Evolutionary conservation across 2,888 invertebrate species (phyloP), one percentile per base, ranked within the genome.

Genomic region (Orthosia gothica): DNA sequence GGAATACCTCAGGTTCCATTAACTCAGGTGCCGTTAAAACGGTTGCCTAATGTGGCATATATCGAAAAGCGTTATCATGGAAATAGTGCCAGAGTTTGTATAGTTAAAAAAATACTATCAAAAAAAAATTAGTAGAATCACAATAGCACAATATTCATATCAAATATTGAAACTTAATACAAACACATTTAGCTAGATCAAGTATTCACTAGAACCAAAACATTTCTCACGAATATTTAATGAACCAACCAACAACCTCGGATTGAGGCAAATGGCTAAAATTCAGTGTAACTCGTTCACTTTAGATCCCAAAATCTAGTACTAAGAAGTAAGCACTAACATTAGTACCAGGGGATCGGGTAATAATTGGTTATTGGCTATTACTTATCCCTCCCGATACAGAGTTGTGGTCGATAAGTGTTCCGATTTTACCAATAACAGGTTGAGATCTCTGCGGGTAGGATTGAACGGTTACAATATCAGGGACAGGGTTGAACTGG

Each of bases 381-480:
- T 78, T 83, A 84, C 80, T 74, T 81, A 87, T 76, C 70, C 67
- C 52, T 59, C 13, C n/a, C 61, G 74, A 82, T 71, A 74, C 80
- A 71, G 76, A 84, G 62, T 86, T 78, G 74, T 65, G 78, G 76
- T 76, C 70, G 71, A 74, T 79, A 79, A 77, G 69, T 63, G 58
- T 58, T 63, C 45, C 52, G 72, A 73, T 85, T 26, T 26, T 74
- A 73, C 65, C 58, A 76, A 85, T 84, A 87, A 83, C 80, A 82
- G 84, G 85, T 84, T 79, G 13, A 77, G 32, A 79, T 83, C 79
- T 76, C 78, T 5, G 12, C 32, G 84, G 84, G 54, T 59, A 65
- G 63, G 68, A 83, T 74, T 54, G 45, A 66, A 77, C 66, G 32
- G 57, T 71, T 64, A 26, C 55, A 61, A 63, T 74, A 40, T 68